phyloP scores from a whole-genome alignment of 1,140 invertebrate genomes.

The Akabosia matsudoensis region DNA sequence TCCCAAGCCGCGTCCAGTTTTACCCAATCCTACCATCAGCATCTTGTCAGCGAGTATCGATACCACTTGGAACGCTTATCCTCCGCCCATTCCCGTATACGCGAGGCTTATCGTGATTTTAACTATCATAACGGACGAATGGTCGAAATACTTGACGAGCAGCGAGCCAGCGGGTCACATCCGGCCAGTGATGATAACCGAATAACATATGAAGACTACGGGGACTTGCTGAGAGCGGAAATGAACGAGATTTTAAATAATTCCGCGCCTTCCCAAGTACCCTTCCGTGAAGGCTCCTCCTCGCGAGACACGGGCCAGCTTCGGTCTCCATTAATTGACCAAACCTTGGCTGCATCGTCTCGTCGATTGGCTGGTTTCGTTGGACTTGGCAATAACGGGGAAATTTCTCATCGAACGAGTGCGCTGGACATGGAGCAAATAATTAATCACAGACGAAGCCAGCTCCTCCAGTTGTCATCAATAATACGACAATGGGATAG shows the following conservation, averaged over 20 bases:
- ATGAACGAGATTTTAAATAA: neutral
- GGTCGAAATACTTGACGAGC: neutral
- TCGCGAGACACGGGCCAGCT: no score
- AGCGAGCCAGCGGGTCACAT: no score
- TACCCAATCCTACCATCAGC: neutral
- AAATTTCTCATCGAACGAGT: no score
- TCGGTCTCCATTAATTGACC: no score
- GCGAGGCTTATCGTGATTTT: slow-evolving; percentile 4
- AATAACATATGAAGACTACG: neutral
- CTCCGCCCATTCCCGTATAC: neutral
- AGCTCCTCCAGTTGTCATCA: neutral
- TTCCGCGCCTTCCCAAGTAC: neutral
- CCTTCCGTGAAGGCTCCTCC: no score
- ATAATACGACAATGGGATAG: neutral
- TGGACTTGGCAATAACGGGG: no score
- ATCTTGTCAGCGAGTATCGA: neutral
- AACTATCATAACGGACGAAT: slow-evolving; percentile 5
- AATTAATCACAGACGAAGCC: neutral
- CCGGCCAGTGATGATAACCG: no score
- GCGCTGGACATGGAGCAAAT: neutral
- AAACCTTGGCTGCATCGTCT: no score
- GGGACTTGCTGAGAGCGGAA: neutral
- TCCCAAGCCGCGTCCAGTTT: neutral
- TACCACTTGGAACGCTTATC: neutral
- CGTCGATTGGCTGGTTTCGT: no score